Conservation (phyloP, 2,888 invertebrate genomes). For the Cybosia mesomella region DNA sequence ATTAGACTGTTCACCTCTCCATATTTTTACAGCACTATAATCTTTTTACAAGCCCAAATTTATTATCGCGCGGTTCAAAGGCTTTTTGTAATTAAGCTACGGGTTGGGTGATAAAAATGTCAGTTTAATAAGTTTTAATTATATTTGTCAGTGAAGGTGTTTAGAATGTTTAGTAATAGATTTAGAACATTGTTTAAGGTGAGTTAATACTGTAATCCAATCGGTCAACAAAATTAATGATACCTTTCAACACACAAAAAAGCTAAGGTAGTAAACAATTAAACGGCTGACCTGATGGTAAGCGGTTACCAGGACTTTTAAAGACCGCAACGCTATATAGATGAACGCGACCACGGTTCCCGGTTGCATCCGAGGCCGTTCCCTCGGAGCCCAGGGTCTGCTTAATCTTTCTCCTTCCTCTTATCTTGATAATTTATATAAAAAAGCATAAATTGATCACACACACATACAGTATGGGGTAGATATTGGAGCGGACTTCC, state of each 20-base stretch:
- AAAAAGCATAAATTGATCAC: neutral
- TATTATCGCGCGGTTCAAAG: constrained; percentile 35
- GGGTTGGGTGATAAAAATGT: constrained; percentile 33
- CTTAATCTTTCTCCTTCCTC: too few species aligned
- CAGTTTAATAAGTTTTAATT: constrained; percentile 15
- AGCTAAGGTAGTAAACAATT: neutral
- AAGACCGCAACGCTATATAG: too few species aligned
- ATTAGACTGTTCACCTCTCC: constrained; percentile 53
- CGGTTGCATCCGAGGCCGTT: too few species aligned
- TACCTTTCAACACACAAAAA: neutral
- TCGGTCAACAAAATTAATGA: neutral
- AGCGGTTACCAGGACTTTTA: neutral
- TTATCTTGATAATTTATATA: too few species aligned
- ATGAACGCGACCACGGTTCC: too few species aligned
- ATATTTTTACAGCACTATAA: constrained; percentile 43
- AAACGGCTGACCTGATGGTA: neutral
- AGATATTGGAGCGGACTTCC: constrained; percentile 6
- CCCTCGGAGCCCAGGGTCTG: too few species aligned
- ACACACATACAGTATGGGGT: neutral
- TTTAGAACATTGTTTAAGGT: neutral
- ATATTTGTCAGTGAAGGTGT: constrained; percentile 17
- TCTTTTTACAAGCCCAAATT: constrained; percentile 38
- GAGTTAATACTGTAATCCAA: neutral
- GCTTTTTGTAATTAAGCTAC: constrained; percentile 19
- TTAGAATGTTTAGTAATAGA: constrained; percentile 11